These are phyloP conservation scores for Galleria mellonella DNA, from an alignment of 1,140 invertebrate species.

Conservation along the genomic window DNA sequence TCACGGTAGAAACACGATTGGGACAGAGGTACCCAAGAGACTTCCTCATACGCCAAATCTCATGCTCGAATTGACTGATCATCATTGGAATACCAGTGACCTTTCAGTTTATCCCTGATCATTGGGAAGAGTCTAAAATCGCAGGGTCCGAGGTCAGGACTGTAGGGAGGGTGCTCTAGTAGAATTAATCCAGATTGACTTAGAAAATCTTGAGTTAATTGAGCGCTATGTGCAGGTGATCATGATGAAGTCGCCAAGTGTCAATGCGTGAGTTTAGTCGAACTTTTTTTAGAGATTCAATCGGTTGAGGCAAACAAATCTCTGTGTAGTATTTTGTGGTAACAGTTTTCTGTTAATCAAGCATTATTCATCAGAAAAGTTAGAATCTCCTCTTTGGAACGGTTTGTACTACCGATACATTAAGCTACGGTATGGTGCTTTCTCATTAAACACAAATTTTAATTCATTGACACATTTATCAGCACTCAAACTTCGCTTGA, in stretches of 20 bases:
- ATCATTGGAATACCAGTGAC: not conserved
- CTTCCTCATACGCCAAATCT: not conserved
- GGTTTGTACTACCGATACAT: not conserved
- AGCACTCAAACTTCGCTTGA: not conserved
- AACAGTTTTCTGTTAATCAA: too few relatives aligned
- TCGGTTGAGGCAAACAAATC: too few relatives aligned
- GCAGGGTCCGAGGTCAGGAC: not conserved
- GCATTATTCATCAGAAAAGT: too few relatives aligned
- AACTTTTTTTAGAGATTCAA: too few relatives aligned
- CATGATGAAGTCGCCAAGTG: slow-evolving; percentile 96
- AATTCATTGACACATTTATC: not conserved
- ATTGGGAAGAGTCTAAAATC: not conserved
- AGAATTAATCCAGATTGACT: not conserved
- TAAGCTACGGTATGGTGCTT: not conserved
- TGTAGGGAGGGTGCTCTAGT: not conserved
- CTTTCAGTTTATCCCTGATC: not conserved
- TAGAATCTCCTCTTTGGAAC: not conserved
- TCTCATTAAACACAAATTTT: not conserved
- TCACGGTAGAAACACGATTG: too few relatives aligned
- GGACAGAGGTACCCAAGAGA: too few relatives aligned
- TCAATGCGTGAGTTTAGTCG: too few relatives aligned
- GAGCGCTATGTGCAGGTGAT: too few relatives aligned
- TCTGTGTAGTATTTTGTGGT: too few relatives aligned
- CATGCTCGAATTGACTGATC: not conserved
- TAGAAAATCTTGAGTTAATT: too few relatives aligned